Evolutionary conservation across 2,888 invertebrate species (phyloP).

Genomic region (Elaeidobius kamerunicus): DNA sequence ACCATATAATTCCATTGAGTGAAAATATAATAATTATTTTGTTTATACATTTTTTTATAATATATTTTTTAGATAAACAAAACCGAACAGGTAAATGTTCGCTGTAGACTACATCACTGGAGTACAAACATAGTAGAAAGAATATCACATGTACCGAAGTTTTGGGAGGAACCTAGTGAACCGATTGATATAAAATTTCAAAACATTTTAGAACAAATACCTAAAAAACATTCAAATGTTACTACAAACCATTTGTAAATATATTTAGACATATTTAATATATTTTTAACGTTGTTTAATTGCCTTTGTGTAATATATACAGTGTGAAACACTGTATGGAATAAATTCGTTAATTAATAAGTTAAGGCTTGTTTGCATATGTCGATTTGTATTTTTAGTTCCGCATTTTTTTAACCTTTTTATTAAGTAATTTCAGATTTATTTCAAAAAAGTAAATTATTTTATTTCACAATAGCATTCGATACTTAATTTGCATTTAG

Average conservation of each 20-base stretch:
- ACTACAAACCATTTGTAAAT: neutral
- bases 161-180: slow-evolving; percentile 57
- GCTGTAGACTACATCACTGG: slow-evolving; percentile 79
- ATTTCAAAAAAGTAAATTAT: no score
- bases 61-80: slow-evolving; percentile 62
- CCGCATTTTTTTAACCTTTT: no score
- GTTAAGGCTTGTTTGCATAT: no score
- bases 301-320: no score
- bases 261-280: no score
- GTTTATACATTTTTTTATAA: slow-evolving; percentile 15
- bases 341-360: no score
- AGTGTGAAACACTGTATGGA: no score
- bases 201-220: slow-evolving; percentile 35
- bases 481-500: no score
- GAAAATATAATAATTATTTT: neutral
- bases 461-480: no score
- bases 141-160: slow-evolving; percentile 53
- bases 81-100: slow-evolving; percentile 67
- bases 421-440: no score
- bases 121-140: slow-evolving; percentile 61
- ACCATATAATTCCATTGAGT: neutral
- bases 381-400: no score
- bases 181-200: slow-evolving; percentile 59
- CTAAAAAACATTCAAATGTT: slow-evolving; percentile 27
- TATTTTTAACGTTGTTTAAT: no score